Percentiles rank a stretch among this genome's conserved stretches.
Evolutionary conservation across 2,113 vertebrate species (phyloP).

Genomic region (Empidonax traillii): DNA sequence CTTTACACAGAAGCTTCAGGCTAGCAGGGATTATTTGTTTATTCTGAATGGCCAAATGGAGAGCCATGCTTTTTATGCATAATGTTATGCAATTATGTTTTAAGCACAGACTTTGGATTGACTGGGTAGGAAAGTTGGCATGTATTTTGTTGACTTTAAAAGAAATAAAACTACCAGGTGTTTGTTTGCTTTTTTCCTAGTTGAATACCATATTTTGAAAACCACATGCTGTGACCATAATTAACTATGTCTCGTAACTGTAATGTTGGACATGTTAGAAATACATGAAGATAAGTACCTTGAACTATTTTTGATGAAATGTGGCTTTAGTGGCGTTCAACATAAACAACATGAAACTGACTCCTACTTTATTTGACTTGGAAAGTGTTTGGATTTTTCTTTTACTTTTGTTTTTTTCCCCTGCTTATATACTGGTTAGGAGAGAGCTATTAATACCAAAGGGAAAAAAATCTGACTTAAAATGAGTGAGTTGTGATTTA

Average conservation of each 20-base stretch:
- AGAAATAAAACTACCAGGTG: conserved; percentile 20
- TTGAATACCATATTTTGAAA: conserved; percentile 6
- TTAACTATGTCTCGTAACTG: conserved; percentile 3
- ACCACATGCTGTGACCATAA: conserved; percentile 29
- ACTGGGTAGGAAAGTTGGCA: not conserved
- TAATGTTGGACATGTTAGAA: conserved; percentile 31
- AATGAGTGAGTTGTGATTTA: not conserved
- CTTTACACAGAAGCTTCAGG: conserved; percentile 42
- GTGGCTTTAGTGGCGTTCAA: not conserved
- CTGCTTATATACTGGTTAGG: not conserved
- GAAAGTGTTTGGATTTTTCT: not conserved
- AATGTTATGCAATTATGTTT: conserved; percentile 19
- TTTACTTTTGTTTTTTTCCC: not conserved
- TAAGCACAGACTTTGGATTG: not conserved
- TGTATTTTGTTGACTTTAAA: conserved; percentile 28
- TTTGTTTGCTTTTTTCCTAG: conserved; percentile 25
- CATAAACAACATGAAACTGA: not conserved
- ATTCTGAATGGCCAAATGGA: not conserved
- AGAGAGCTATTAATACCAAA: not conserved
- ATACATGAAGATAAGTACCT: conserved; percentile 9
- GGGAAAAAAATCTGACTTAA: not conserved
- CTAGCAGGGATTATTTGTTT: conserved; percentile 25
- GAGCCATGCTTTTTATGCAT: not conserved
- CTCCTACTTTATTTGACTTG: not conserved
- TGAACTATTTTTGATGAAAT: conserved; percentile 33